Evolutionary conservation across 2,113 vertebrate species (phyloP).

Genomic region (Oryzias celebensis): DNA sequence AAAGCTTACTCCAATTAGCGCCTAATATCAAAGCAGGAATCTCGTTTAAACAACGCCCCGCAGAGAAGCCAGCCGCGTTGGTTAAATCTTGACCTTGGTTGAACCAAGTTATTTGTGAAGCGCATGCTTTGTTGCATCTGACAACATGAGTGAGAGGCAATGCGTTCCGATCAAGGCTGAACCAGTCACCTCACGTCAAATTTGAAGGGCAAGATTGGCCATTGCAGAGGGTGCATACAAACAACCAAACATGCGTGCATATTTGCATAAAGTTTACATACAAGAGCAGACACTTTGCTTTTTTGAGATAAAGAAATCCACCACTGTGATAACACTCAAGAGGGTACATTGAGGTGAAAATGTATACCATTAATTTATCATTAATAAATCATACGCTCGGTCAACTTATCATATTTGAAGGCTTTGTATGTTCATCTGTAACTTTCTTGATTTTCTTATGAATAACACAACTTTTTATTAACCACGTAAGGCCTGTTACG

Average conservation of each 20-base stretch:
- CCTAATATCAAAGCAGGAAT: constrained; percentile 43
- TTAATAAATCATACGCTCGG: neutral
- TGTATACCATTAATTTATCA: constrained; percentile 2
- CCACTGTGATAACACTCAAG: constrained; percentile 11
- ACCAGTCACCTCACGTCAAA: constrained; percentile 81
- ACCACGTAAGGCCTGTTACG: no score
- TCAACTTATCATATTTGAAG: neutral
- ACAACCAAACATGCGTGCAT: constrained; percentile 66
- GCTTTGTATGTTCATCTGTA: no score
- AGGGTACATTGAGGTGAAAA: constrained; percentile 7
- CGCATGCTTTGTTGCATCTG: constrained; percentile 67
- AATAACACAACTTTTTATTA: no score
- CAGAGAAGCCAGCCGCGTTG: constrained; percentile 42
- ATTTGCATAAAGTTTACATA: constrained; percentile 81
- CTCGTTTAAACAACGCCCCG: constrained; percentile 56
- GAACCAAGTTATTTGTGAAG: constrained; percentile 73
- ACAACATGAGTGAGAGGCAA: constrained; percentile 73
- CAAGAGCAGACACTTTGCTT: constrained; percentile 19
- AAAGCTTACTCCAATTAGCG: constrained; percentile 54
- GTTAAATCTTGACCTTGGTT: constrained; percentile 71
- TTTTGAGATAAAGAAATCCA: constrained; percentile 25
- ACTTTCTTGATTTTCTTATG: no score
- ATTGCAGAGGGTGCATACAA: constrained; percentile 70
- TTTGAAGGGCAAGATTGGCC: constrained; percentile 78
- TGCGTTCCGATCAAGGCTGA: constrained; percentile 73